These are phyloP conservation scores for Phthorimaea operculella DNA, from an alignment of 1,140 invertebrate species.

Conservation along the genomic window DNA sequence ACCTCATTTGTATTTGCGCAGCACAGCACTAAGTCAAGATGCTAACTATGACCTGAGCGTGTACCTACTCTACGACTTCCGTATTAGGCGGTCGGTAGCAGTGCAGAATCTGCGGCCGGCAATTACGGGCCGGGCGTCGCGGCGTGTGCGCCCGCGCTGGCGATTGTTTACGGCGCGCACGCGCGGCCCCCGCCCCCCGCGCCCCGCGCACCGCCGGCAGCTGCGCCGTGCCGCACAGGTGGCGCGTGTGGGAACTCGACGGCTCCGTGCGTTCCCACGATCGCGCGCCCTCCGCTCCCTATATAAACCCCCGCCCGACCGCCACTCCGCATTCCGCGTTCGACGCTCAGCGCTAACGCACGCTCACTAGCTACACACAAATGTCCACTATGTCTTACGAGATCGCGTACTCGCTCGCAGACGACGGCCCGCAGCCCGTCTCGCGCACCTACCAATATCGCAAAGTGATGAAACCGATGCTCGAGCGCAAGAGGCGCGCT, in stretches of 20 bases:
- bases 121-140: conserved; percentile 46
- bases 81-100: conserved; percentile 23
- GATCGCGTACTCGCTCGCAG: conserved; percentile 67
- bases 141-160: conserved; percentile 48
- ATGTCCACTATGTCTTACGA: conserved; percentile 62
- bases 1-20: background rate
- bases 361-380: conserved; percentile 39
- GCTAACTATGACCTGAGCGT: conserved; percentile 9
- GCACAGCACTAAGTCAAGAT: background rate
- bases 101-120: conserved; percentile 26
- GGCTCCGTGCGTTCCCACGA: conserved; percentile 66
- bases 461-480: conserved; percentile 96
- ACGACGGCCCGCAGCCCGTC: conserved; percentile 79
- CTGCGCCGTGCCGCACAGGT: conserved; percentile 64
- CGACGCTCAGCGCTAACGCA: conserved; percentile 60
- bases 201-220: conserved; percentile 60
- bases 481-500: conserved; percentile 92
- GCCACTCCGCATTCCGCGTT: conserved; percentile 65
- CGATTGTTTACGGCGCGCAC: conserved; percentile 64
- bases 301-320: conserved; percentile 68
- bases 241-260: conserved; percentile 70
- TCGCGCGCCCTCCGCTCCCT: conserved; percentile 60
- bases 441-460: conserved; percentile 91
- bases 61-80: conserved; percentile 1
- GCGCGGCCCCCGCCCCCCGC: conserved; percentile 57